Evolutionary conservation across 2,888 invertebrate genomes (phyloP), one percentile per base, ranked within the genome.

Genomic region (Neoitamus cyanurus): DNA sequence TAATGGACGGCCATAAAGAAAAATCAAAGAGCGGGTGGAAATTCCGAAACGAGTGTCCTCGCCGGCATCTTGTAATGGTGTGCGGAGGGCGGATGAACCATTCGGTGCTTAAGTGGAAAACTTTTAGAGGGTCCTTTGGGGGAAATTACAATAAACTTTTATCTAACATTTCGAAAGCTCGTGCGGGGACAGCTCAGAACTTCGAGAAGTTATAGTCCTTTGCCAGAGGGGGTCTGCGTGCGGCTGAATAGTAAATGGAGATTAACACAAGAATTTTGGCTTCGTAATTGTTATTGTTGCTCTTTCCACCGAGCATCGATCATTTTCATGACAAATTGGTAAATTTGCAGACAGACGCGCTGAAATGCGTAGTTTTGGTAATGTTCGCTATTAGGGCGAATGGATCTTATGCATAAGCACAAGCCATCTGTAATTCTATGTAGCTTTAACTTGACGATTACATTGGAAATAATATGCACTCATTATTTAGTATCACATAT

Each of bases 1-100:
- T 84, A 84, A 84, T 84, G 84, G 84, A 46, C 68, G 72, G 15
- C 84, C 36, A 70, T 72, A 46, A 80, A 80, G 48, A 42, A 77
- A 80, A 84, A 83, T 75, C 73, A 83, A 46, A 83, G 42, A 77
- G n/a, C 42, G 28, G 31, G 25, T 11, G 46, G 77, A 77, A 77
- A 77, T 46, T 77, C 31, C 48, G 13, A 46, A 77, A 77, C 28
- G 46, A 46, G 0, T 31, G 6, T 77, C 77, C n/a, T 46, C 30
- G 42, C 6, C n/a, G 75, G n/a, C 28, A 46, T 77, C 15, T 6
- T 28, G 11, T 46, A 34, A 31, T 28, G 82, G 13, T 37, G 30
- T 28, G 7, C 28, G 9, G 42, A 37, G 25, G 36, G 42, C 25
- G 5, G 11, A 15, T 37, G 82, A 11, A 20, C 31, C n/a, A 83